A percentile compares a stretch with the other conserved stretches of the same genome.
Conservation (phyloP, 2,888 invertebrate genomes). For the Aleiodes testaceus region DNA sequence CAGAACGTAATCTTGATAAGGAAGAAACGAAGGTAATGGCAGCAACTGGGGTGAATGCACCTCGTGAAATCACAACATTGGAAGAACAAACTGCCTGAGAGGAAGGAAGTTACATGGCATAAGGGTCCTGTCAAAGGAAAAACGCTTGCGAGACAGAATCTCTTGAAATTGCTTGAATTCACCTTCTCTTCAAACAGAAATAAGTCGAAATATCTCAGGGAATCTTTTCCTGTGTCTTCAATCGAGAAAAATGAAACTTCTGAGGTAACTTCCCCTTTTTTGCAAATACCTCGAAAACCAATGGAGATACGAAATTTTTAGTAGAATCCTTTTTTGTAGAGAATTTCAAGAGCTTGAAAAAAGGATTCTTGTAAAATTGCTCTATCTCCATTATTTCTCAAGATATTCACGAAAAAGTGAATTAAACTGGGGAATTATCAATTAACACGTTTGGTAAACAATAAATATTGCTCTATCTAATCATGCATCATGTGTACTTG, state of each 20-base stretch:
- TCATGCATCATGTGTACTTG: constrained; percentile 44
- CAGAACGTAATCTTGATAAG: too few relatives aligned
- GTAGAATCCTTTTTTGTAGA: too few relatives aligned
- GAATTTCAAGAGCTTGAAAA: too few relatives aligned
- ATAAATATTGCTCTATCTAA: constrained; percentile 55
- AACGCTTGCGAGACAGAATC: constrained; percentile 37
- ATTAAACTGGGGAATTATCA: too few relatives aligned
- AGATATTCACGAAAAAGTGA: too few relatives aligned
- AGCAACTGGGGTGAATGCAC: too few relatives aligned
- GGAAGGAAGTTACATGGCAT: not conserved
- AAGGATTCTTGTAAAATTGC: not conserved
- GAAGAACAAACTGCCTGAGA: too few relatives aligned
- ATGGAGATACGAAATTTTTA: too few relatives aligned
- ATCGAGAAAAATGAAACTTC: too few relatives aligned
- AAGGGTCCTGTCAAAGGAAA: constrained; percentile 47
- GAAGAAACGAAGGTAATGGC: too few relatives aligned
- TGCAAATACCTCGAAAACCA: not conserved
- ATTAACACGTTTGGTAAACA: constrained; percentile 57
- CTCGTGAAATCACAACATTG: too few relatives aligned
- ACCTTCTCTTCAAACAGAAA: not conserved
- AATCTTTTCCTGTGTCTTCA: not conserved
- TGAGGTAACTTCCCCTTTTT: too few relatives aligned
- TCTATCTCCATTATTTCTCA: not conserved
- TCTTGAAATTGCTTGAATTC: constrained; percentile 52
- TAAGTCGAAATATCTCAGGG: not conserved